These are phyloP conservation scores for Pionites leucogaster DNA, from an alignment of 2,113 vertebrate species.

Conservation along the genomic window DNA sequence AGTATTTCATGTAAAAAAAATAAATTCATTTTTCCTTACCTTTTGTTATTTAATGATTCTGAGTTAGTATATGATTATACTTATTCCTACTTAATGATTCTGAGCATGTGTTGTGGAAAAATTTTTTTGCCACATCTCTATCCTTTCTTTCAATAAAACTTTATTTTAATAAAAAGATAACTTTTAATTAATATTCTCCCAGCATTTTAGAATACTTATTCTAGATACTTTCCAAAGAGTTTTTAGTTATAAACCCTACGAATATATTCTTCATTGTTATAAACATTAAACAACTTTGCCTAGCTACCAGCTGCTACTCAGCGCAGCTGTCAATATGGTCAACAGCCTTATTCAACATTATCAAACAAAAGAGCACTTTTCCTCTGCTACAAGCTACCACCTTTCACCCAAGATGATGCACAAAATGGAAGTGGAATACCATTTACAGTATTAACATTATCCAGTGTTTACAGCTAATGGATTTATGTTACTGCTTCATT, in stretches of 20 bases:
- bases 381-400: conserved; percentile 35
- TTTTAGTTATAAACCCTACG: not conserved
- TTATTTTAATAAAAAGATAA: not conserved
- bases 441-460: conserved; percentile 59
- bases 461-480: conserved; percentile 45
- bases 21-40: not conserved
- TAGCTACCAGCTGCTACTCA: not conserved
- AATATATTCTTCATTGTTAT: conserved; percentile 8
- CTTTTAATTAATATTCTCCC: not conserved
- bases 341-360: conserved; percentile 40
- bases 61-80: not conserved
- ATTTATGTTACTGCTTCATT: conserved; percentile 48
- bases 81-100: not conserved
- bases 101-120: not conserved
- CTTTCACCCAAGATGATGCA: conserved; percentile 48
- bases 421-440: conserved; percentile 11
- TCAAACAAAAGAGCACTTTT: conserved; percentile 50
- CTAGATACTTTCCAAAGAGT: not conserved
- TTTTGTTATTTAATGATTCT: not conserved
- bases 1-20: not conserved
- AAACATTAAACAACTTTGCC: conserved; percentile 33
- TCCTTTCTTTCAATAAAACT: conserved; percentile 14
- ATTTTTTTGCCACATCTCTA: not conserved
- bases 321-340: conserved; percentile 42
- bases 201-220: not conserved